A percentile compares a stretch with the other conserved stretches of the same genome.
Evolutionary conservation across 2,113 vertebrate species (phyloP).

Genomic region (Scomber scombrus): DNA sequence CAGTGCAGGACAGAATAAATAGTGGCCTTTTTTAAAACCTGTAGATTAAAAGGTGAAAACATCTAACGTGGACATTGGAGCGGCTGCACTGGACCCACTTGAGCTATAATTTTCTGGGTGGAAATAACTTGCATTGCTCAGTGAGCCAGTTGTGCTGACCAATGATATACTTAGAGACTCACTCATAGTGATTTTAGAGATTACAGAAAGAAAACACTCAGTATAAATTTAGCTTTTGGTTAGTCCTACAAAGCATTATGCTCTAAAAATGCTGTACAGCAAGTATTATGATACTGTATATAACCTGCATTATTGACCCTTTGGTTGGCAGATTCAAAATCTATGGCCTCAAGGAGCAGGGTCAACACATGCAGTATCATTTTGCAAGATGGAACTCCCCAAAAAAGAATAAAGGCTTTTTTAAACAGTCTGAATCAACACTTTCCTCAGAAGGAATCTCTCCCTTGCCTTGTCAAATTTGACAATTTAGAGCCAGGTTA

Average conservation of each 20-base stretch:
- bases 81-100: conserved; percentile 54
- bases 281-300: conserved; percentile 5
- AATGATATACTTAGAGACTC: conserved; percentile 79
- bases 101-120: conserved; percentile 85
- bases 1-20: conserved; percentile 36
- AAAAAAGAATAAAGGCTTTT: conserved; percentile 42
- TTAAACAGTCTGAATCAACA: conserved; percentile 16
- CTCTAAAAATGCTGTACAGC: background rate
- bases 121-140: conserved; percentile 80
- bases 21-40: conserved; percentile 54
- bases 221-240: conserved; percentile 45
- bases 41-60: conserved; percentile 79
- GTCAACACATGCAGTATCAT: conserved; percentile 28
- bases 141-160: conserved; percentile 75
- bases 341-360: conserved; percentile 45
- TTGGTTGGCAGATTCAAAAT: conserved; percentile 29
- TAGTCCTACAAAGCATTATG: background rate
- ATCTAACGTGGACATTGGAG: conserved; percentile 47
- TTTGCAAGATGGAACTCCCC: conserved; percentile 23
- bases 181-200: conserved; percentile 62
- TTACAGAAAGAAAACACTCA: conserved; percentile 64
- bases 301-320: conserved; percentile 6
- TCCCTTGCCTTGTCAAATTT: background rate
- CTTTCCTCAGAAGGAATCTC: conserved; percentile 3
- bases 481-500: conserved; percentile 26